Evolutionary conservation across 2,888 invertebrate species (phyloP).

Genomic region (Diabrotica balteata): DNA sequence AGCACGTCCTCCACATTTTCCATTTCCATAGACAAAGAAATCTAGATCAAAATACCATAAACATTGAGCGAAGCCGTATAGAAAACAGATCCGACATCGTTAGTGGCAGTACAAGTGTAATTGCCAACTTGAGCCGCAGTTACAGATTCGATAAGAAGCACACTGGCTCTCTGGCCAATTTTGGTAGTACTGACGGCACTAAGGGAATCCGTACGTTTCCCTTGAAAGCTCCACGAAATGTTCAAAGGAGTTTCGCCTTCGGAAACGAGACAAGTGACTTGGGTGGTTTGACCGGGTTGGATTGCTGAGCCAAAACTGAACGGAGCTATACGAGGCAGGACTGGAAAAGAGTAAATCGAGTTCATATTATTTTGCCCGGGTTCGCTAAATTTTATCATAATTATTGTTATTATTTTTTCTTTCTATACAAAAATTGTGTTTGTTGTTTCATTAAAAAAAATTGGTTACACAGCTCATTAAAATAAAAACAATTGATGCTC

Average conservation of each 20-base stretch:
- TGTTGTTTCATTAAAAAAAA: too few relatives aligned
- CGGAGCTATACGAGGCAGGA: constrained; percentile 81
- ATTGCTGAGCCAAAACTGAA: constrained; percentile 81
- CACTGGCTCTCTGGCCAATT: constrained; percentile 61
- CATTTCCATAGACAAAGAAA: constrained; percentile 12
- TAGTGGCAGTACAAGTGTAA: constrained; percentile 59
- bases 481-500: too few relatives aligned
- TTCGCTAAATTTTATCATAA: too few relatives aligned
- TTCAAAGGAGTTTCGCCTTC: constrained; percentile 67
- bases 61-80: constrained; percentile 57
- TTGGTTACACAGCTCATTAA: too few relatives aligned
- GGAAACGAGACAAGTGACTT: constrained; percentile 72
- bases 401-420: too few relatives aligned
- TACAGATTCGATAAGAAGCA: constrained; percentile 58
- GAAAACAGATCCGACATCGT: constrained; percentile 56
- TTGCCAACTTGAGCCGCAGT: constrained; percentile 56
- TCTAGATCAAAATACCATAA: constrained; percentile 50
- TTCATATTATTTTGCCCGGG: too few relatives aligned
- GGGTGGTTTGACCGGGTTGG: constrained; percentile 80
- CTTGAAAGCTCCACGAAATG: constrained; percentile 65
- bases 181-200: constrained; percentile 55
- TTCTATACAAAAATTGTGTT: too few relatives aligned
- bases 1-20: constrained; percentile 25
- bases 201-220: constrained; percentile 55
- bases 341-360: constrained; percentile 65